Percentiles rank a stretch among this genome's conserved stretches.
Conservation (phyloP, 2,888 invertebrate species). For the Dimorphilus gyrociliatus region DNA sequence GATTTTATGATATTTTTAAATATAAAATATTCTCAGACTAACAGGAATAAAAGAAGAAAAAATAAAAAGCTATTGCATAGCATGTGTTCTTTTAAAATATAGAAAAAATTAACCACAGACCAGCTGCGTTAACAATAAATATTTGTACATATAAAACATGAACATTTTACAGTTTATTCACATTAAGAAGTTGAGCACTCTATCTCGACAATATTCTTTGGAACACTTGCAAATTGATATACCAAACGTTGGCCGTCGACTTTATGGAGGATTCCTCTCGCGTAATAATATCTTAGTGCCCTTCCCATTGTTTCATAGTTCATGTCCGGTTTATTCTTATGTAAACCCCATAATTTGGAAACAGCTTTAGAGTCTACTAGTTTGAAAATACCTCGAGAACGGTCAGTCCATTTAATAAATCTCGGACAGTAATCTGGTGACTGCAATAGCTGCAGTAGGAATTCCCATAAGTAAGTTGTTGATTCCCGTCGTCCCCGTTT, state of each 20-base stretch:
- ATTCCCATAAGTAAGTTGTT: conserved; percentile 99
- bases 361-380: conserved; percentile 98
- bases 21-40: too few species aligned
- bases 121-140: too few species aligned
- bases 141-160: too few species aligned
- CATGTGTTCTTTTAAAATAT: too few species aligned
- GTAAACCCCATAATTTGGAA: conserved; percentile 91
- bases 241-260: conserved; percentile 97
- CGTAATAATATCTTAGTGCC: conserved; percentile 96
- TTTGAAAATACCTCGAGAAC: conserved; percentile 71
- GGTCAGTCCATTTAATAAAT: conserved; percentile 98
- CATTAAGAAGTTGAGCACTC: conserved; percentile 50
- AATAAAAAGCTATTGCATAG: too few species aligned
- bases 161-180: too few species aligned
- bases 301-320: conserved; percentile 99
- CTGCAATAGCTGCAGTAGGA: conserved; percentile 84
- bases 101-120: too few species aligned
- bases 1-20: too few species aligned
- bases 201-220: conserved; percentile 92
- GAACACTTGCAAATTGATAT: conserved; percentile 98
- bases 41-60: too few species aligned
- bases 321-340: conserved; percentile 99
- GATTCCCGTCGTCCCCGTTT: too few species aligned
- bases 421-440: conserved; percentile 94
- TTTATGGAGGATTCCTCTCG: conserved; percentile 93